Base-by-base conservation (phyloP, 2,113 vertebrate species). In the Gadus macrocephalus region DNA sequence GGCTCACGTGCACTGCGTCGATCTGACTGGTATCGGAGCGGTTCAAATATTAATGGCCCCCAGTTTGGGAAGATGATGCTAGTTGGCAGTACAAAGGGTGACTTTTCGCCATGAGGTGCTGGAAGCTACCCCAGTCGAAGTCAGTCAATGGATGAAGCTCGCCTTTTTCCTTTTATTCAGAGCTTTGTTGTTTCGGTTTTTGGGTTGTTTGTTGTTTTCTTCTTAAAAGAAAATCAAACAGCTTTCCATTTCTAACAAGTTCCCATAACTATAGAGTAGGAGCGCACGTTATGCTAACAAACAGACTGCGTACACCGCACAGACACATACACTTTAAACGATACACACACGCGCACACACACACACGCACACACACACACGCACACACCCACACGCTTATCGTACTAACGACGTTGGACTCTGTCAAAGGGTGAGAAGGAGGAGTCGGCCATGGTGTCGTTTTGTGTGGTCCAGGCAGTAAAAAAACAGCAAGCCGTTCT, bases 401-500 rank as follows among this genome's bases (percentile, higher is more conserved):
- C 38, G 17, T 66, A n/a, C 38, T 8, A 60, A 8, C 68, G 16
- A 71, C 62, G 67, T 64, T 66, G 66, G 66, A 72, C 76, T 73
- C 67, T 66, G 79, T 84, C 88, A 86, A 89, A 49, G 42, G 89
- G 91, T 78, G 83, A 84, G 84, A 75, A 81, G 79, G 85, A 86
- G 76, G 81, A 90, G 85, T 91, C 91, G 92, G 89, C 92, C 91
- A 91, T 92, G 92, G 89, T 86, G 90, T 95, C 93, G 88, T 95
- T 96, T 95, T 98, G 95, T 98, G 95, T 97, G 96, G 96, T 96
- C 95, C 91, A 59, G 74, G 89, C 90, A 91, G 90, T 95, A 94
- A 95, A 94, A 93, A 89, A 58, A 58, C 9, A 58, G n/a, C 42
- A 49, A 4, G 42, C 42, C 9, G 42, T 49, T 49, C 42, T 49